Evolutionary conservation across 2,113 vertebrate genomes (phyloP).

Genomic region (Syrmaticus mikado): DNA sequence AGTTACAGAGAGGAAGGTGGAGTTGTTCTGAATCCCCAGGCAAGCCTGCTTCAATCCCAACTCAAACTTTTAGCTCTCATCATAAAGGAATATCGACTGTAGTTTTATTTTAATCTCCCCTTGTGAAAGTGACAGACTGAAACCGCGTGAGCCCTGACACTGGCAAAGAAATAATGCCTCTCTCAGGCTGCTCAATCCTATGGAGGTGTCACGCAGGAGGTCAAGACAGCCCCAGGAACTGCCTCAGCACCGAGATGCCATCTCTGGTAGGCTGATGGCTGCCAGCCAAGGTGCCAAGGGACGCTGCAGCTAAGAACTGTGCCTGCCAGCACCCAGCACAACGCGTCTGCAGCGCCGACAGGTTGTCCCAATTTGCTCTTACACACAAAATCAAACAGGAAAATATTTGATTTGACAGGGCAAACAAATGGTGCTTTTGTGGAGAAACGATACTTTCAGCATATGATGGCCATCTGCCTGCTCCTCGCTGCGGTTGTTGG

Average conservation of each 20-base stretch:
- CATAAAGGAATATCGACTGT: not conserved
- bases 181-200: not conserved
- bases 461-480: slow-evolving; percentile 48
- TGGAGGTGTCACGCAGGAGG: not conserved
- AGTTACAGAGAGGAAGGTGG: not conserved
- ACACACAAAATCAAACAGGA: slow-evolving; percentile 5
- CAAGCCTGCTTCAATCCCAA: not conserved
- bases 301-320: not conserved
- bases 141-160: not conserved
- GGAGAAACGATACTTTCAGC: slow-evolving; percentile 24
- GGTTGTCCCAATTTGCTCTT: slow-evolving; percentile 12
- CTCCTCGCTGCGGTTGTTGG: not conserved
- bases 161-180: not conserved
- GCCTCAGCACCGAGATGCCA: not conserved
- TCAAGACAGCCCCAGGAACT: not conserved
- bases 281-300: not conserved
- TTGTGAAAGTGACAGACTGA: slow-evolving; percentile 15
- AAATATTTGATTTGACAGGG: slow-evolving; percentile 53
- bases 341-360: not conserved
- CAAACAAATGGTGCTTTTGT: slow-evolving; percentile 59
- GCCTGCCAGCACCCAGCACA: not conserved
- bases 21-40: not conserved
- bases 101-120: slow-evolving; percentile 4
- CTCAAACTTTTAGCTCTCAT: not conserved
- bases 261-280: not conserved